phyloP scores from a whole-genome alignment of 2,113 vertebrate species.

The Conger conger region DNA sequence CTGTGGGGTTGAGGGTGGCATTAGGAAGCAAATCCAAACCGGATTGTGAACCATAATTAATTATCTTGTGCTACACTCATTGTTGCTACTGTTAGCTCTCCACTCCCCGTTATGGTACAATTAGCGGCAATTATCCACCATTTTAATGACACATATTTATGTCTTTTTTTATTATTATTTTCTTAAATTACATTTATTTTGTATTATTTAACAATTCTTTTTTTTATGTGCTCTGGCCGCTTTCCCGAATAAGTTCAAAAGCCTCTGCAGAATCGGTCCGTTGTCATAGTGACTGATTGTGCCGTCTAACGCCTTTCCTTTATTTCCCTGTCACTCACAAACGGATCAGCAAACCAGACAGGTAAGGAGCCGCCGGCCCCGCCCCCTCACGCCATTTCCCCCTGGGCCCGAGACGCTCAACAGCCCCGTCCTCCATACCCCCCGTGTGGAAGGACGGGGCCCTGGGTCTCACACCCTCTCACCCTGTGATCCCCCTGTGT shows the following conservation, averaged over 20 bases:
- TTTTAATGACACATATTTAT: too few species aligned
- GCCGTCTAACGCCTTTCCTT: conserved; percentile 62
- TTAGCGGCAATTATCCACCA: conserved; percentile 35
- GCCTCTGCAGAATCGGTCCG: conserved; percentile 43
- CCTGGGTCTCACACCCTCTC: not conserved
- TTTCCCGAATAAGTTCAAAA: conserved; percentile 45
- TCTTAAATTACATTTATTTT: too few species aligned
- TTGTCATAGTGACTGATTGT: conserved; percentile 53
- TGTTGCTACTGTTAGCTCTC: conserved; percentile 21
- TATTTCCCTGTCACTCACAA: conserved; percentile 71
- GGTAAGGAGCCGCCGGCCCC: conserved; percentile 75
- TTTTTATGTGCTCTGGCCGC: conserved; percentile 40
- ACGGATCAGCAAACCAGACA: conserved; percentile 96
- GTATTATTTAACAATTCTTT: too few species aligned
- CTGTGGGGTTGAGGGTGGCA: conserved; percentile 37
- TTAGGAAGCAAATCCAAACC: conserved; percentile 22
- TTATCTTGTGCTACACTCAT: conserved; percentile 36
- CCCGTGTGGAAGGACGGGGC: not conserved
- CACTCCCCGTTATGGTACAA: conserved; percentile 34
- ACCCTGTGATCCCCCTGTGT: not conserved
- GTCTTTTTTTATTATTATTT: too few species aligned
- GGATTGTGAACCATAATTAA: conserved; percentile 27
- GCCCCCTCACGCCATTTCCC: not conserved
- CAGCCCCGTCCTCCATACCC: not conserved
- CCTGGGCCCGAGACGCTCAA: not conserved